Conservation (phyloP, 2,113 vertebrate species). For the Apeltes quadracus region DNA sequence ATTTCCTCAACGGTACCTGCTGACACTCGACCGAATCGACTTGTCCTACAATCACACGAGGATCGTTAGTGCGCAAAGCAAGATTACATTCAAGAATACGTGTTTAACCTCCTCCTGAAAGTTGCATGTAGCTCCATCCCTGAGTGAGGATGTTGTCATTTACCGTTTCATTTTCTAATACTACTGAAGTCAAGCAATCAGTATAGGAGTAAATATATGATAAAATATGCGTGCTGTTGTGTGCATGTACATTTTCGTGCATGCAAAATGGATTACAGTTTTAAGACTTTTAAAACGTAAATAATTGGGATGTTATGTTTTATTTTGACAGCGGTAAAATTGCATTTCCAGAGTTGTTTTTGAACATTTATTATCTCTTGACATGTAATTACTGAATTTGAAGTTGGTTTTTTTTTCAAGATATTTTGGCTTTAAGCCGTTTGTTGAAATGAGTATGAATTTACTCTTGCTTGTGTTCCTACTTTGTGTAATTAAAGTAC, state of each 20-base stretch:
- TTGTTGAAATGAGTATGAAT: conserved; percentile 68
- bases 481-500: conserved; percentile 74
- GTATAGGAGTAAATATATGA: conserved; percentile 71
- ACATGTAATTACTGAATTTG: conserved; percentile 43
- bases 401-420: conserved; percentile 16
- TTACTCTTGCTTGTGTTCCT: conserved; percentile 71
- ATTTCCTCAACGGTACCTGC: background rate
- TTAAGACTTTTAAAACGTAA: conserved; percentile 60
- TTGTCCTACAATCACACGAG: background rate
- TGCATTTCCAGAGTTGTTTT: conserved; percentile 52
- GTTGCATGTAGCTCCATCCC: conserved; percentile 45
- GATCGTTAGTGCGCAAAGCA: background rate
- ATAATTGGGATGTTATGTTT: conserved; percentile 67
- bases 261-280: conserved; percentile 69
- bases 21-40: background rate
- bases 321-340: conserved; percentile 60
- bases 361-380: conserved; percentile 40
- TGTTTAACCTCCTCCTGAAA: conserved; percentile 14
- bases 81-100: background rate
- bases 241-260: conserved; percentile 66
- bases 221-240: conserved; percentile 70
- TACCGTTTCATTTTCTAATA: conserved; percentile 74
- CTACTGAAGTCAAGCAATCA: conserved; percentile 83
- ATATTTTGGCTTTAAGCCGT: conserved; percentile 75
- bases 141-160: conserved; percentile 18